These are phyloP conservation scores for Boloria selene DNA, from an alignment of 2,888 invertebrate genomes.

Conservation along the genomic window DNA sequence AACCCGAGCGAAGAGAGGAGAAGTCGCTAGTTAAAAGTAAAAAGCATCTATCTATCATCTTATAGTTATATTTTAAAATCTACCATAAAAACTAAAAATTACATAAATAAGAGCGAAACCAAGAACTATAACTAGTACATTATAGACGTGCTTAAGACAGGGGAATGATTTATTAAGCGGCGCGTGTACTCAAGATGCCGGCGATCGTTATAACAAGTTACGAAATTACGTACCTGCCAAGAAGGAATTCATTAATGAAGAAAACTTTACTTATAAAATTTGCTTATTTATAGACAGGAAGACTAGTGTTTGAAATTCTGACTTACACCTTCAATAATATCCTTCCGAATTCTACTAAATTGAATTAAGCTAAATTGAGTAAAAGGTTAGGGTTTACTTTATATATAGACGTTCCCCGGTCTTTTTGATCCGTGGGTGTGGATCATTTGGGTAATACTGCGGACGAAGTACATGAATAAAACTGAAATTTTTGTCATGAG, in stretches of 20 bases:
- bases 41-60: too few relatives aligned
- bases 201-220: conserved; percentile 39
- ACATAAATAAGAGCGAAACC: background rate
- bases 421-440: too few relatives aligned
- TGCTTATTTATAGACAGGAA: conserved; percentile 4
- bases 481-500: too few relatives aligned
- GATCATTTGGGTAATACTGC: too few relatives aligned
- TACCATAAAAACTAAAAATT: background rate
- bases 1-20: too few relatives aligned
- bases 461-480: too few relatives aligned
- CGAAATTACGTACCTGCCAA: conserved; percentile 22
- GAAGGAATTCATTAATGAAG: conserved; percentile 16
- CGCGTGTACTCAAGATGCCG: conserved; percentile 44
- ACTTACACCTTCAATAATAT: background rate
- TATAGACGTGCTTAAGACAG: conserved; percentile 39
- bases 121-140: background rate
- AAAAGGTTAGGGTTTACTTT: too few relatives aligned
- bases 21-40: too few relatives aligned
- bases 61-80: too few relatives aligned
- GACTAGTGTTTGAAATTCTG: conserved; percentile 4
- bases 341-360: too few relatives aligned
- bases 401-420: too few relatives aligned
- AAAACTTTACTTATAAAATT: conserved; percentile 20
- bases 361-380: too few relatives aligned
- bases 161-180: conserved; percentile 46